Evolutionary conservation across 2,113 vertebrate species (phyloP).

Genomic region (Erpornis zantholeuca): DNA sequence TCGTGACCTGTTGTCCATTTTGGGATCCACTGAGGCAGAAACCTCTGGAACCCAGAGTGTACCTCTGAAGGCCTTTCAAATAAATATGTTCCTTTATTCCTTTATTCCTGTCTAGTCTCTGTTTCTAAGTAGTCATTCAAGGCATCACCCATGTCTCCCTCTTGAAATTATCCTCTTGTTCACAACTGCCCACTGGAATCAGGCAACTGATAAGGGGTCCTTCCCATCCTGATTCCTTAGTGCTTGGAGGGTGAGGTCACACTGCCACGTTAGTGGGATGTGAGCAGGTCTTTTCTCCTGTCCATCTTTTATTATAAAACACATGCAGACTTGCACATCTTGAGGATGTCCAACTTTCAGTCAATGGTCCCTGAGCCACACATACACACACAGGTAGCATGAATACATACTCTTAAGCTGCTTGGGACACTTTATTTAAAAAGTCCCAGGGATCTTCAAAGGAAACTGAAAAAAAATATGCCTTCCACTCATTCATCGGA

Average conservation of each 20-base stretch:
- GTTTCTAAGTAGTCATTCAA: too few relatives aligned
- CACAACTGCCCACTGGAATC: background rate
- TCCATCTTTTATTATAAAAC: background rate
- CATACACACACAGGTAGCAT: background rate
- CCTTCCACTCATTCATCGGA: background rate
- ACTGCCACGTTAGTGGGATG: background rate
- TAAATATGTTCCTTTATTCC: too few relatives aligned
- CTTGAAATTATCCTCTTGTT: background rate
- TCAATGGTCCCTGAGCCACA: background rate
- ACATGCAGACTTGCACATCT: background rate
- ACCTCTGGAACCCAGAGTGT: too few relatives aligned
- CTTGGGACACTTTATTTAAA: background rate
- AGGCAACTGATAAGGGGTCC: background rate
- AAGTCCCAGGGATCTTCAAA: background rate
- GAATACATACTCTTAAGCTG: background rate
- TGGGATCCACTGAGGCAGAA: too few relatives aligned
- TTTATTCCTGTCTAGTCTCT: too few relatives aligned
- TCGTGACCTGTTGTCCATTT: too few relatives aligned
- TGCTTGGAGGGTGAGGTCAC: background rate
- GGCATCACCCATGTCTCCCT: background rate
- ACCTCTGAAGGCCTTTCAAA: too few relatives aligned
- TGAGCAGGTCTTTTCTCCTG: background rate
- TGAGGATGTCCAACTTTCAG: background rate
- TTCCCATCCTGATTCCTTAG: background rate
- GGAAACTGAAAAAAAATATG: background rate